Evolutionary conservation across 2,797 vertebrate genomes (phyloP).

Genomic region (Falco novaeseelandiae): DNA sequence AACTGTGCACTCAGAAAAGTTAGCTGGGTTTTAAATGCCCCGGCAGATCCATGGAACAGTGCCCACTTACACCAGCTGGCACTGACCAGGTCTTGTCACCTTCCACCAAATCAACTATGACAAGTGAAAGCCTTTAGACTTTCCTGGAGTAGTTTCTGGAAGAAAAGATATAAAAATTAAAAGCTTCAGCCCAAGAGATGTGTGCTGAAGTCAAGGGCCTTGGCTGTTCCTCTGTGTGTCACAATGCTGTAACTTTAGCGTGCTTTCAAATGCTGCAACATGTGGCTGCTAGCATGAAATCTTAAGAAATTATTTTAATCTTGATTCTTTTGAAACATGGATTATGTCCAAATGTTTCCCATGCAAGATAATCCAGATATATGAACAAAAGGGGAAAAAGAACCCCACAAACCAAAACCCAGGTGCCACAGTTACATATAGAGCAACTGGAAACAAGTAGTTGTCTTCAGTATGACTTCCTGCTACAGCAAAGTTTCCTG

Average conservation of each 20-base stretch:
- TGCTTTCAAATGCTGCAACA: neutral
- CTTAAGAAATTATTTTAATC: neutral
- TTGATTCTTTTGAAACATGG: neutral
- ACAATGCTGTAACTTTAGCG: neutral
- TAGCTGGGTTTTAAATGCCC: neutral
- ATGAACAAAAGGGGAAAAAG: neutral
- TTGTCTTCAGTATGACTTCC: neutral
- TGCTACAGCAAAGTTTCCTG: neutral
- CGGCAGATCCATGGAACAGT: neutral
- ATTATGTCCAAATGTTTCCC: neutral
- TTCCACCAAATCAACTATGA: neutral
- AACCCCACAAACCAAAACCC: neutral
- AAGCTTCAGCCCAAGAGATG: neutral
- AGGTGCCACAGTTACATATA: neutral
- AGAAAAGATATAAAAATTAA: neutral
- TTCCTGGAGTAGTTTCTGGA: too few species aligned
- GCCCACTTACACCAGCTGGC: neutral
- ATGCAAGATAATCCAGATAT: neutral
- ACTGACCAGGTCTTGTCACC: neutral
- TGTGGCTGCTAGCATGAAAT: neutral
- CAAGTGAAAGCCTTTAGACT: neutral
- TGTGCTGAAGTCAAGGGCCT: neutral
- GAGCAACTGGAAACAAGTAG: neutral
- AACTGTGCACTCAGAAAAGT: neutral
- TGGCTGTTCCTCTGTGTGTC: neutral